A percentile compares a stretch with the other conserved stretches of the same genome.
Conservation (phyloP, 64 coral and sea anemone genomes). For the Platygyra sinensis region DNA sequence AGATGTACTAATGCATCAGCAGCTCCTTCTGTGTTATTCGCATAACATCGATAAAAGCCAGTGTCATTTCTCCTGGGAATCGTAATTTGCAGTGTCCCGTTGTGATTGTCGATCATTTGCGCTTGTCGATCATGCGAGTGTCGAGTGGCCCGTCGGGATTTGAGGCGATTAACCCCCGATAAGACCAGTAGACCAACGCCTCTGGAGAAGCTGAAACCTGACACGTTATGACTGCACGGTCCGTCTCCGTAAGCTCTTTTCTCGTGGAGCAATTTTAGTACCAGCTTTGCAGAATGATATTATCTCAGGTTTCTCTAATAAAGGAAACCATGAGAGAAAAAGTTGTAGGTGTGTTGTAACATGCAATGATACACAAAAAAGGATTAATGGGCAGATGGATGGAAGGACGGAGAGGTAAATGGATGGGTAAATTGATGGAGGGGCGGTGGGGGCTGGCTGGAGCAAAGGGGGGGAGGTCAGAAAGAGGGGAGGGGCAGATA, state of each 20-base stretch:
- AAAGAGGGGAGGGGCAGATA: background rate
- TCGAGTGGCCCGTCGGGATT: background rate
- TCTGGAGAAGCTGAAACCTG: slow-evolving; percentile 50
- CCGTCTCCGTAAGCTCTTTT: slow-evolving; percentile 31
- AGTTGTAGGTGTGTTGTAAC: background rate
- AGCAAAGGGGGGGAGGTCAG: background rate
- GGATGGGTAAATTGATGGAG: background rate
- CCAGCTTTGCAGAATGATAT: slow-evolving; percentile 54
- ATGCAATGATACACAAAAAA: no score
- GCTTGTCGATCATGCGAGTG: background rate
- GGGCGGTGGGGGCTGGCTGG: no score
- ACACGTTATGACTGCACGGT: slow-evolving; percentile 36
- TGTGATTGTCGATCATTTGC: slow-evolving; percentile 51
- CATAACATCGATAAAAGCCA: slow-evolving; percentile 57
- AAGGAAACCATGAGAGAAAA: background rate
- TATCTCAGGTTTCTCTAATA: slow-evolving; percentile 71
- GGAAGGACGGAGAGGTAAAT: background rate
- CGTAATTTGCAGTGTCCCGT: slow-evolving; percentile 61
- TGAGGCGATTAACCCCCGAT: background rate
- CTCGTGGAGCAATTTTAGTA: slow-evolving; percentile 16
- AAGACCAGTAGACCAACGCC: slow-evolving; percentile 47
- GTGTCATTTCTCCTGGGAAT: slow-evolving; percentile 45
- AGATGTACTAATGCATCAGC: slow-evolving; percentile 11
- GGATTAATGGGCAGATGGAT: background rate
- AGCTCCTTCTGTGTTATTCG: slow-evolving; percentile 44